Conservation (phyloP, 2,797 vertebrate species). For the Ataeniobius toweri region DNA sequence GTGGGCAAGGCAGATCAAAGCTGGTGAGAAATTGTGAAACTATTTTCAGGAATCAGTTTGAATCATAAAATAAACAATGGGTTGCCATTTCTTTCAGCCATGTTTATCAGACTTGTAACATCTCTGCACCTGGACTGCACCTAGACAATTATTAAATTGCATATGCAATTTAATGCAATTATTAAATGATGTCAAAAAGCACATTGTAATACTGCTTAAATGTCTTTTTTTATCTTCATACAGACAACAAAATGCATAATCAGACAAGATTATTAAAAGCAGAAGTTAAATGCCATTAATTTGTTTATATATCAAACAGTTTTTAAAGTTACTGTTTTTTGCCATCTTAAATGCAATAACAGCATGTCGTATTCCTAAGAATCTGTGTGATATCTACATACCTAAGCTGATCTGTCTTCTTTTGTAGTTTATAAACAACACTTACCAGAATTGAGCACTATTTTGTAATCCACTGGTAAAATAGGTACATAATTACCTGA, state of each 20-base stretch:
- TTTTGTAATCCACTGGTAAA: not conserved
- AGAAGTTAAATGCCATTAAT: not conserved
- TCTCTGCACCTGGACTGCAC: too few relatives aligned
- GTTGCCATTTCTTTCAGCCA: too few relatives aligned
- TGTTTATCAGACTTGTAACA: too few relatives aligned
- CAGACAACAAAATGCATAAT: not conserved
- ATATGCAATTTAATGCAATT: too few relatives aligned
- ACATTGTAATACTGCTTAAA: not conserved
- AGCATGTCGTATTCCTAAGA: not conserved
- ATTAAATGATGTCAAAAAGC: too few relatives aligned
- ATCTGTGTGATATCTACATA: not conserved
- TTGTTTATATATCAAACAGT: not conserved
- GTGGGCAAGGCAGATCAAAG: too few relatives aligned
- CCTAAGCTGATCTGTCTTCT: not conserved
- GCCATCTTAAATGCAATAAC: not conserved
- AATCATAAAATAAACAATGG: too few relatives aligned
- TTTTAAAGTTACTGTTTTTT: not conserved
- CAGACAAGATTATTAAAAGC: not conserved
- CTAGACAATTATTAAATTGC: too few relatives aligned
- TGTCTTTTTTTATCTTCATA: not conserved
- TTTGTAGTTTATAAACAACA: not conserved
- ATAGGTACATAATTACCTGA: not conserved
- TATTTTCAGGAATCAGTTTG: too few relatives aligned
- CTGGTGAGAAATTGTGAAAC: too few relatives aligned
- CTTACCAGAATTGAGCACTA: not conserved